Evolutionary conservation across 2,888 invertebrate genomes (phyloP).

Genomic region (Epinotia nisella): DNA sequence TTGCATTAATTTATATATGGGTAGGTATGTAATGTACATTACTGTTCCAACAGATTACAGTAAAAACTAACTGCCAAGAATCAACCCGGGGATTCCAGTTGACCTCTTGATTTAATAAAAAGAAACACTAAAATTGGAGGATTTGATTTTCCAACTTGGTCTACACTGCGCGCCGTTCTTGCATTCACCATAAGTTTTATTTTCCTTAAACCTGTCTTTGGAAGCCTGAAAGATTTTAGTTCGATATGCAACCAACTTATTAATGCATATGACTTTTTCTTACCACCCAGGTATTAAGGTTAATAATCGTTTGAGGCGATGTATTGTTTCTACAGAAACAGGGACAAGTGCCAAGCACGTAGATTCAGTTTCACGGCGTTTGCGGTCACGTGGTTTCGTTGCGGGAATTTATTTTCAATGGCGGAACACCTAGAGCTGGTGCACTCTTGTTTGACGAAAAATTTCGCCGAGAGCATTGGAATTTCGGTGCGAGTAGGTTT

Average conservation of each 20-base stretch:
- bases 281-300: conserved; percentile 10
- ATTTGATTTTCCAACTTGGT: conserved; percentile 4
- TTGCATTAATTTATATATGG: no score
- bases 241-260: conserved; percentile 13
- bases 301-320: background rate
- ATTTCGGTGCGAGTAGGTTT: background rate
- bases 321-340: conserved; percentile 43
- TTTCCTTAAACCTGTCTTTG: conserved; percentile 13
- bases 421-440: conserved; percentile 13
- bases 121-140: background rate
- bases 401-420: conserved; percentile 64
- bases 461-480: conserved; percentile 26
- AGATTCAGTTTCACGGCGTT: conserved; percentile 59
- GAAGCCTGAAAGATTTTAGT: conserved; percentile 28
- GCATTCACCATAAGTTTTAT: conserved; percentile 4
- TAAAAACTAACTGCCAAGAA: background rate
- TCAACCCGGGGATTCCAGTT: background rate
- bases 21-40: no score
- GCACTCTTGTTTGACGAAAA: conserved; percentile 6
- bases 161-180: background rate
- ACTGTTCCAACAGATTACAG: no score
- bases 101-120: conserved; percentile 21
- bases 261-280: background rate
- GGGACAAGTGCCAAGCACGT: conserved; percentile 64
- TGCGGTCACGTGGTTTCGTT: conserved; percentile 67